Percentiles rank a stretch among this genome's conserved stretches.
phyloP scores from a whole-genome alignment of 2,113 vertebrate species.

The Donacobius atricapilla region DNA sequence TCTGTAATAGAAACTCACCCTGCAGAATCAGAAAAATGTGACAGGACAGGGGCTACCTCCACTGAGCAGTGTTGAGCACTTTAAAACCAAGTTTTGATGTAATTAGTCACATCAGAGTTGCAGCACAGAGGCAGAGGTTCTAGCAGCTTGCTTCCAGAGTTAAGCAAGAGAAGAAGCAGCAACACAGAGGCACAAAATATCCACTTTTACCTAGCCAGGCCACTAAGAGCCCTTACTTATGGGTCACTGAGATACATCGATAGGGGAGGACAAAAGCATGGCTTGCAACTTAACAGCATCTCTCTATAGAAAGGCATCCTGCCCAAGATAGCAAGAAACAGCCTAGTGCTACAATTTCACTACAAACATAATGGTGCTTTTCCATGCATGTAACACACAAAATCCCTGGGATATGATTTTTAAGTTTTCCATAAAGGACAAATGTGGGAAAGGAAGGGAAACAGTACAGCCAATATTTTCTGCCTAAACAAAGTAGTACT shows the following conservation, averaged over 20 bases:
- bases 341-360: background rate
- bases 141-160: conserved; percentile 33
- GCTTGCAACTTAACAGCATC: background rate
- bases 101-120: background rate
- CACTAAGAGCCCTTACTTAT: conserved; percentile 29
- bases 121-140: background rate
- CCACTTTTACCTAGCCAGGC: conserved; percentile 31
- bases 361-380: background rate
- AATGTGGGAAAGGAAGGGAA: background rate
- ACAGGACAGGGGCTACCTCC: background rate
- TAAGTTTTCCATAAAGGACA: background rate
- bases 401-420: background rate
- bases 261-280: conserved; percentile 2
- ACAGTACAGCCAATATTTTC: background rate
- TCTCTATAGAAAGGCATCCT: background rate
- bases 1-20: background rate
- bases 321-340: background rate
- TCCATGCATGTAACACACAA: background rate
- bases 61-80: background rate
- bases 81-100: conserved; percentile 23
- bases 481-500: background rate
- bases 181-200: conserved; percentile 20
- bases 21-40: background rate
- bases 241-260: background rate
- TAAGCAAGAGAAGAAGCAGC: conserved; percentile 30